Base-by-base conservation (phyloP, 2,888 invertebrate species). In the Vandiemenella viatica region DNA sequence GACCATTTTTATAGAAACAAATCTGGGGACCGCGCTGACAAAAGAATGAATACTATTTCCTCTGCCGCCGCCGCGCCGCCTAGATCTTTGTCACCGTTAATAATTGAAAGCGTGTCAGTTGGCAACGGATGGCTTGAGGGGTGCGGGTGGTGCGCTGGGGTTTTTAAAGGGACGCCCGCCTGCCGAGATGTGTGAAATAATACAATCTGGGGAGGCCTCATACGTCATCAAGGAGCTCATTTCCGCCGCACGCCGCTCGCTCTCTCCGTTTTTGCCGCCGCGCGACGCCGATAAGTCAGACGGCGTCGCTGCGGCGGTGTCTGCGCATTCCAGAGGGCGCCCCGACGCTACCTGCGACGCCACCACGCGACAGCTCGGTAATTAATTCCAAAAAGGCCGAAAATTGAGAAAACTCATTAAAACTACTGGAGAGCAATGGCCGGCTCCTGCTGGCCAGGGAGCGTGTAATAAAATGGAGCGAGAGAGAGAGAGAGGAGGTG, bases 381-480 rank as follows among this genome's bases (percentile, higher is more conserved):
- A 49, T 52, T 52, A 52, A 51, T 51, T 52, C 49, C 49, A 52
- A 43, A 44, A 44, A 37, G 26, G 44, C 43, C 46, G 49, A 46
- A 50, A 52, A 52, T 52, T 52, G 49, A 52, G 52, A 46, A 52
- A 52, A 52, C 52, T 52, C 52, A 52, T 52, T 49, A 52, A 49
- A 49, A 52, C 49, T 49, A 48, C 38, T 40, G 45, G 32, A n/a
- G n/a, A 43, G 41, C 37, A 37, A 32, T 13, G 18, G 17, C 32
- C 16, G 42, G 40, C 40, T 20, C 16, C 23, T 22, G 37, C 32
- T 10, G 16, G 7, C 22, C 43, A 15, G 23, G 20, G 23, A 37
- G 18, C 46, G 37, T 40, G 16, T 32, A 44, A 44, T 32, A 44
- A 44, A 44, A 37, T 15, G 37, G 15, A 37, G 16, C 4, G 45